These are phyloP conservation scores for Electrona antarctica DNA, from an alignment of 2,113 vertebrate species.

Conservation along the genomic window DNA sequence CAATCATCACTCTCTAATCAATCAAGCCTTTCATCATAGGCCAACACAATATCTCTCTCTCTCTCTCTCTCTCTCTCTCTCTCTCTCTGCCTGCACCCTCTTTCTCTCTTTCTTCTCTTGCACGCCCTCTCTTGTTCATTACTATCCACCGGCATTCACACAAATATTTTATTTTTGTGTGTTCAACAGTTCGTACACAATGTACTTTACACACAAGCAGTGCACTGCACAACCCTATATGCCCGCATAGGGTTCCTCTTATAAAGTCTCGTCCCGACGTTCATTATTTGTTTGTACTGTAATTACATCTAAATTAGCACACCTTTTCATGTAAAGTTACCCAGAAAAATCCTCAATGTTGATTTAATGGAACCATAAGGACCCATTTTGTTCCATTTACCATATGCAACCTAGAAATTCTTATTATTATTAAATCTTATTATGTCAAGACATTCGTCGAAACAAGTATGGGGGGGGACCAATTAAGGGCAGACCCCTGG, in stretches of 20 bases:
- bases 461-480: too few species aligned
- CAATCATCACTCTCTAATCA: constrained; percentile 83
- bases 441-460: too few species aligned
- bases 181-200: constrained; percentile 14
- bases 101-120: constrained; percentile 8
- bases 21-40: constrained; percentile 84
- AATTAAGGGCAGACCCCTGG: too few species aligned
- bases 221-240: not conserved
- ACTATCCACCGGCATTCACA: constrained; percentile 46
- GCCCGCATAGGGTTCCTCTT: too few species aligned
- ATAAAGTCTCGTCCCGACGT: not conserved
- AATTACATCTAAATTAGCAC: too few species aligned
- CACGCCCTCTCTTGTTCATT: constrained; percentile 32
- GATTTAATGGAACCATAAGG: too few species aligned
- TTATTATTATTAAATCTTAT: too few species aligned
- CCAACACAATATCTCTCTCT: constrained; percentile 65
- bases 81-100: constrained; percentile 9
- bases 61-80: constrained; percentile 37
- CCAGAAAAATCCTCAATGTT: too few species aligned
- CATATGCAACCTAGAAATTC: too few species aligned
- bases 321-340: too few species aligned
- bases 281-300: too few species aligned
- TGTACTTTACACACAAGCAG: constrained; percentile 21
- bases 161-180: constrained; percentile 38
- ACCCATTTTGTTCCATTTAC: too few species aligned